phyloP scores from a whole-genome alignment of 2,113 vertebrate genomes.

The Antechinus flavipes region DNA sequence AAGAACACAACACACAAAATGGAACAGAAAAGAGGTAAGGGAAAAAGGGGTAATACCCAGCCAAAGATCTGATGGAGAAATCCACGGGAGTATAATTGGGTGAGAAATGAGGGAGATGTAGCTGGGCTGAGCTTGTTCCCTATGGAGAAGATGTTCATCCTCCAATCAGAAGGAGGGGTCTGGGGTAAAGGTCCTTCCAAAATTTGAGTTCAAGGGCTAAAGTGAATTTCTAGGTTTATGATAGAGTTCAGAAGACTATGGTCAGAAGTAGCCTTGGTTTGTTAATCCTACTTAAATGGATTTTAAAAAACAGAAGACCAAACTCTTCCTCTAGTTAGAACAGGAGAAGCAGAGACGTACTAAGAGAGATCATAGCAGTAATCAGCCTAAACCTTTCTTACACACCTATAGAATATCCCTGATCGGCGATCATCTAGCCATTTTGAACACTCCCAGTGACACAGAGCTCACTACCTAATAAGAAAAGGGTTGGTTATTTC shows the following conservation, averaged over 20 bases:
- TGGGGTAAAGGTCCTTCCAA: no score
- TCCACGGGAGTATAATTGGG: not conserved
- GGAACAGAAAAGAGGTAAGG: not conserved
- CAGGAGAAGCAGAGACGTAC: no score
- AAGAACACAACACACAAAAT: not conserved
- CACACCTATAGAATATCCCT: no score
- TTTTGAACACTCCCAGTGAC: no score
- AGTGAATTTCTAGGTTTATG: not conserved
- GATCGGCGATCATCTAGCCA: no score
- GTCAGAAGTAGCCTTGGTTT: not conserved
- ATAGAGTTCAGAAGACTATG: not conserved
- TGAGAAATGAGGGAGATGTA: not conserved
- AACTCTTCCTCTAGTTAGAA: no score
- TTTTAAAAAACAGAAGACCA: no score
- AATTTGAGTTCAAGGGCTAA: not conserved
- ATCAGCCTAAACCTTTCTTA: no score
- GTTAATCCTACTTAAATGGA: not conserved
- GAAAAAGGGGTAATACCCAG: not conserved
- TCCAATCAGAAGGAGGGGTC: not conserved
- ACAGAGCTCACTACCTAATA: no score
- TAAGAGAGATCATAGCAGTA: no score
- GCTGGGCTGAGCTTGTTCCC: not conserved
- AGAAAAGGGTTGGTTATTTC: not conserved
- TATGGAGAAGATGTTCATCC: not conserved
- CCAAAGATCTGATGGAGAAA: not conserved